These are phyloP conservation scores for Hexactinellida sp. DNA, from an alignment of 37 sponge, comb jelly and placozoan species.

Conservation along the genomic window DNA sequence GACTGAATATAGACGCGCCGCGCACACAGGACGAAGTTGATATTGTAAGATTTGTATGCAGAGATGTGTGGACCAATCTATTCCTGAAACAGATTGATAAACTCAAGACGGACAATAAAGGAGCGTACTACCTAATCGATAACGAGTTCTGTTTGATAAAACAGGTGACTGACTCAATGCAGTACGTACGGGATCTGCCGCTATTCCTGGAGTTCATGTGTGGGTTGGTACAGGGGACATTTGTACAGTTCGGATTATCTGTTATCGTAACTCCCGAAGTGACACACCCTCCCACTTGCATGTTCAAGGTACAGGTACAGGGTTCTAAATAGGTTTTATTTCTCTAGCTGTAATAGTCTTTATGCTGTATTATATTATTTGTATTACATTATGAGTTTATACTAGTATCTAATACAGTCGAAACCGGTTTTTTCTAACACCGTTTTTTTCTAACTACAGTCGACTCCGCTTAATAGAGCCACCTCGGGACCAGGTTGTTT, in stretches of 20 bases:
- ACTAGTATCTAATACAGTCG: background rate
- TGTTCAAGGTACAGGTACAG: background rate
- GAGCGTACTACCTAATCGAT: background rate
- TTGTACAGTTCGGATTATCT: background rate
- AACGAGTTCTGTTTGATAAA: background rate
- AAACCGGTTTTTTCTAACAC: background rate
- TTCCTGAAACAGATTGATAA: conserved; percentile 75
- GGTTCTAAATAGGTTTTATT: background rate
- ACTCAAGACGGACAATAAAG: conserved; percentile 73
- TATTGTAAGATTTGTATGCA: conserved; percentile 64
- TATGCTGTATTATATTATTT: background rate
- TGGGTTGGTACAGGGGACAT: background rate
- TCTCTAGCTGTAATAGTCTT: background rate
- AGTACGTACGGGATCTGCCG: background rate
- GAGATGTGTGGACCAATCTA: conserved; percentile 54
- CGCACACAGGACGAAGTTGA: conserved; percentile 68
- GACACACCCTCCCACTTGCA: background rate
- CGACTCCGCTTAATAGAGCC: too few relatives aligned
- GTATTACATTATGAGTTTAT: too few relatives aligned
- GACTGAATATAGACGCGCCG: conserved; percentile 32
- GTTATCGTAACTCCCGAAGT: background rate
- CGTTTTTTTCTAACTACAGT: too few relatives aligned
- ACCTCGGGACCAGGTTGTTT: too few relatives aligned
- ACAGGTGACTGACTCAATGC: background rate
- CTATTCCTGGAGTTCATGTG: background rate